Evolutionary conservation across 2,797 vertebrate genomes (phyloP).

Genomic region (Sphaeramia orbicularis): DNA sequence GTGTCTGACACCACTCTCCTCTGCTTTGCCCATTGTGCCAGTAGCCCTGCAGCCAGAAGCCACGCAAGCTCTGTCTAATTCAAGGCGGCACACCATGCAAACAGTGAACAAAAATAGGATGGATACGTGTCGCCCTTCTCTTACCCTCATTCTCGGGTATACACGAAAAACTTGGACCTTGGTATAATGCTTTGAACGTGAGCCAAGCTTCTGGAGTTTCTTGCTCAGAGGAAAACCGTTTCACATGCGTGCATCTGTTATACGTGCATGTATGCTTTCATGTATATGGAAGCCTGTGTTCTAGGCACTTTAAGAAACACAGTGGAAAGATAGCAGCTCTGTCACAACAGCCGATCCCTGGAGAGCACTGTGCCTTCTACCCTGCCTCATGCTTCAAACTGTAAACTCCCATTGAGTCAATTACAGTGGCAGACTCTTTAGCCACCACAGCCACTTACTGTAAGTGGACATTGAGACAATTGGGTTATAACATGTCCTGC

Average conservation of each 20-base stretch:
- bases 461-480: constrained; percentile 79
- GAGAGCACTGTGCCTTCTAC: constrained; percentile 54
- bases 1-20: constrained; percentile 63
- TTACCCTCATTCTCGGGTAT: constrained; percentile 31
- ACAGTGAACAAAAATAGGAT: constrained; percentile 75
- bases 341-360: constrained; percentile 71
- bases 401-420: constrained; percentile 78
- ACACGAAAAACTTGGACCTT: constrained; percentile 43
- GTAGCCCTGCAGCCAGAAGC: constrained; percentile 69
- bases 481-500: constrained; percentile 78
- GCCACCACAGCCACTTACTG: constrained; percentile 74
- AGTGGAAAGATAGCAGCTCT: constrained; percentile 60
- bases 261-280: constrained; percentile 3
- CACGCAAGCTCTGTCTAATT: constrained; percentile 76
- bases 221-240: constrained; percentile 33
- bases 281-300: constrained; percentile 34
- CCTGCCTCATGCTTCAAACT: constrained; percentile 70
- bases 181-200: constrained; percentile 5
- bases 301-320: constrained; percentile 35
- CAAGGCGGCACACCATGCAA: constrained; percentile 75
- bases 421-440: constrained; percentile 74
- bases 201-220: constrained; percentile 61
- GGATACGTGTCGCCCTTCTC: constrained; percentile 35
- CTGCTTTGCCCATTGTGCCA: constrained; percentile 66
- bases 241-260: constrained; percentile 22